phyloP scores from a whole-genome alignment of 2,888 invertebrate genomes.

The Artemia sp. region DNA sequence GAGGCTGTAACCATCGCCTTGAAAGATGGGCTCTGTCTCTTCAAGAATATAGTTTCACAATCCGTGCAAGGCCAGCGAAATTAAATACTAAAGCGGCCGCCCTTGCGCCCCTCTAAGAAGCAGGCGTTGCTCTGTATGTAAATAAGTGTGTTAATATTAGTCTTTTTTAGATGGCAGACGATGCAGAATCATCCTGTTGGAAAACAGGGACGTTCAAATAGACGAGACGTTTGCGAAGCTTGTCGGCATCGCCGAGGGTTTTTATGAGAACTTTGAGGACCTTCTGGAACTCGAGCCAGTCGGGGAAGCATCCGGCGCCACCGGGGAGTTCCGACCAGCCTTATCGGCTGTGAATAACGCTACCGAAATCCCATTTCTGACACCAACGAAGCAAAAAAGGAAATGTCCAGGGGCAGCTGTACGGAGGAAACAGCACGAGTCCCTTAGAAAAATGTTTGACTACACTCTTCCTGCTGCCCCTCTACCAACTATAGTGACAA shows the following conservation, averaged over 20 bases:
- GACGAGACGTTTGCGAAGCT: conserved; percentile 11
- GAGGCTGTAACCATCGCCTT: too few relatives aligned
- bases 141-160: not conserved
- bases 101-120: not conserved
- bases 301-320: not conserved
- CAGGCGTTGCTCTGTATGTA: not conserved
- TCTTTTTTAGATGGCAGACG: not conserved
- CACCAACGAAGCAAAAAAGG: not conserved
- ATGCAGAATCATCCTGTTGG: not conserved
- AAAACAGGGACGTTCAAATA: not conserved
- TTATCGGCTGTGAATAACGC: not conserved
- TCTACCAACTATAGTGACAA: not conserved
- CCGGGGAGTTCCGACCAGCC: not conserved
- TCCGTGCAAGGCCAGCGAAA: not conserved
- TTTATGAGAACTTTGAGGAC: not conserved
- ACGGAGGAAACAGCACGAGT: not conserved
- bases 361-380: not conserved
- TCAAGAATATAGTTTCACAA: not conserved
- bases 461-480: not conserved
- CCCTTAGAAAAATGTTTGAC: not conserved
- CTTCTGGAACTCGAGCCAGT: not conserved
- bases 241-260: not conserved
- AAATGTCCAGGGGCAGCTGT: not conserved
- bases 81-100: not conserved
- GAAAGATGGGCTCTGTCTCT: too few relatives aligned